Percentiles rank a stretch among this genome's conserved stretches.
Evolutionary conservation across 2,888 invertebrate genomes (phyloP).

Genomic region (Pollenia amentaria): DNA sequence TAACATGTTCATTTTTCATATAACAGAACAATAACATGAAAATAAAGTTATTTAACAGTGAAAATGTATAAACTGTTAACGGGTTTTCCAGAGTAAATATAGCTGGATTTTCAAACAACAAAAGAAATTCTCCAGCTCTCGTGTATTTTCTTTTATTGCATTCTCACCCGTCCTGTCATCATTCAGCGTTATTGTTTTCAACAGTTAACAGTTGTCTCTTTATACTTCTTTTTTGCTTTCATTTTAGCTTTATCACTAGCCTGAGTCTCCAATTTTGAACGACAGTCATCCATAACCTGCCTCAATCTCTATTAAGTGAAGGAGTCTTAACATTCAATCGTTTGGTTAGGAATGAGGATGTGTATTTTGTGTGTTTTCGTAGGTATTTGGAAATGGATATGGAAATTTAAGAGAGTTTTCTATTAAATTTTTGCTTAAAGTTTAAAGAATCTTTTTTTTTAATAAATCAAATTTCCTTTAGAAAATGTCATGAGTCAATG

Average conservation of each 20-base stretch:
- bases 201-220: constrained; percentile 16
- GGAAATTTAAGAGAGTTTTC: constrained; percentile 11
- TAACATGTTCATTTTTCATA: background rate
- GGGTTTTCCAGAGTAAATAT: background rate
- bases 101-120: background rate
- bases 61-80: background rate
- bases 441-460: too few relatives aligned
- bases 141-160: background rate
- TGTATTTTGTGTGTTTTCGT: background rate
- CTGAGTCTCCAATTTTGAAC: constrained; percentile 46
- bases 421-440: too few relatives aligned
- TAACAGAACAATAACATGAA: constrained; percentile 13
- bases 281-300: constrained; percentile 57
- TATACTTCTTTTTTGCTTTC: background rate
- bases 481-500: too few relatives aligned
- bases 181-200: background rate
- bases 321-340: constrained; percentile 12
- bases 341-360: background rate
- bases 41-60: background rate
- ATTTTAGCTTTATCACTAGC: constrained; percentile 29
- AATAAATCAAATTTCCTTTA: too few relatives aligned
- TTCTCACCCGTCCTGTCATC: background rate
- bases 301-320: constrained; percentile 45
- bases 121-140: background rate
- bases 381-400: constrained; percentile 1